Evolutionary conservation across 2,888 invertebrate species (phyloP), one percentile per base, ranked within the genome.

Genomic region (Drosophila tripunctata): DNA sequence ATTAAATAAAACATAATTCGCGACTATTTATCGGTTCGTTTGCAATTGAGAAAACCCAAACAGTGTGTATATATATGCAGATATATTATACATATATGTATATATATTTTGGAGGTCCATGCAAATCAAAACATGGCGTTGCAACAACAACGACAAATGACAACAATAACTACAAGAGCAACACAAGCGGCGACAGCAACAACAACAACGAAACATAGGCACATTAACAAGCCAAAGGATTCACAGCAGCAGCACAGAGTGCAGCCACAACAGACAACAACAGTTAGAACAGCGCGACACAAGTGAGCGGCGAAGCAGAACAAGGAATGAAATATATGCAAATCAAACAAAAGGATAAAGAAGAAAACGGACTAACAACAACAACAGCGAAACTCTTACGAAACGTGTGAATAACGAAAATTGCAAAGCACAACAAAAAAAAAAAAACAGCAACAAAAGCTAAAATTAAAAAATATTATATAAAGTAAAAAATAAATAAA

Each of bases 51-150:
- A 55, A 65, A 48, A 21, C 14, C 14, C 47, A 51, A 43, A 21
- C 43, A 38, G 17, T 17, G n/a, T n/a, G n/a, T n/a, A n/a, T n/a
- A n/a, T n/a, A n/a, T n/a, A n/a, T n/a, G n/a, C n/a, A n/a, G n/a
- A n/a, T n/a, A n/a, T n/a, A n/a, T n/a, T n/a, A n/a, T n/a, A n/a
- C n/a, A n/a, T n/a, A n/a, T n/a, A n/a, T n/a, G n/a, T n/a, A 22
- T 52, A 21, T 67, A 27, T 10, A 10, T 21, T 27, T 74, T 54
- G 58, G 60, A 54, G 47, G 58, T 64, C 47, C 68, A 63, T 72
- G 75, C 73, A 50, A 65, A 67, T 41, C 55, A 66, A 76, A 79
- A 58, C 77, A 80, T 63, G 70, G 78, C 70, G 61, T 36, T 70
- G 27, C 71, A 71, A 47, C 67, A 63, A 51, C 62, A 71, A 47